These are phyloP conservation scores for Aurelia coerulea DNA, from an alignment of 30 jellyfish, hydroid and myxozoan genomes.

Conservation along the genomic window DNA sequence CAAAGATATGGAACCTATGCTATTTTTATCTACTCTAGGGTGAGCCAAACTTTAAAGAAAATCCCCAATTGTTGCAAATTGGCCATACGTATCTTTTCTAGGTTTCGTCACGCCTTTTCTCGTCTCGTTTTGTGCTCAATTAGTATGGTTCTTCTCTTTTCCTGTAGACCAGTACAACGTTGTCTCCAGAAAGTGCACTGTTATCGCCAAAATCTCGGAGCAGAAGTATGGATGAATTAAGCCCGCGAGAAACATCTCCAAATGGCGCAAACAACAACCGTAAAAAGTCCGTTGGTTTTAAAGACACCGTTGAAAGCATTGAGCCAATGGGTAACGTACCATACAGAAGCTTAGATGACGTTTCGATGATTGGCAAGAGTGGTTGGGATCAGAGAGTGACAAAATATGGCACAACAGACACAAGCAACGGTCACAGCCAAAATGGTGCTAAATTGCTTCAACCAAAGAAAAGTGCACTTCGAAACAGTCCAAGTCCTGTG, in stretches of 20 bases:
- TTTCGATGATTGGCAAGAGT: constrained; percentile 56
- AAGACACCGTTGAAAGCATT: constrained; percentile 66
- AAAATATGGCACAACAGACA: constrained; percentile 1
- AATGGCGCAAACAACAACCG: constrained; percentile 14
- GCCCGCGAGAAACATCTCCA: neutral
- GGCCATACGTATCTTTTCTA: too few species aligned
- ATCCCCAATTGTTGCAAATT: too few species aligned
- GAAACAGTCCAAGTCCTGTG: constrained; percentile 69
- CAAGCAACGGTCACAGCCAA: neutral
- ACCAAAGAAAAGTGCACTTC: constrained; percentile 57
- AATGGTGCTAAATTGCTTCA: neutral
- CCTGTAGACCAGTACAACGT: too few species aligned
- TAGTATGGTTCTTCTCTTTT: too few species aligned
- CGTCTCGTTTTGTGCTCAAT: too few species aligned
- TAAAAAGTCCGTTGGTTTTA: constrained; percentile 70
- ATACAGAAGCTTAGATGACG: constrained; percentile 54
- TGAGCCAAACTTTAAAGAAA: too few species aligned
- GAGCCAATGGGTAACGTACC: constrained; percentile 26
- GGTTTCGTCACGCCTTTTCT: too few species aligned
- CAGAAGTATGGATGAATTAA: constrained; percentile 54
- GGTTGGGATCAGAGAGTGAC: constrained; percentile 56
- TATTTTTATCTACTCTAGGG: too few species aligned
- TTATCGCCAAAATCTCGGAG: constrained; percentile 47
- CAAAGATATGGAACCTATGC: too few species aligned
- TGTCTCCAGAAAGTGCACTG: neutral